phyloP scores from a whole-genome alignment of 2,888 invertebrate genomes.

The Agriopis marginaria region DNA sequence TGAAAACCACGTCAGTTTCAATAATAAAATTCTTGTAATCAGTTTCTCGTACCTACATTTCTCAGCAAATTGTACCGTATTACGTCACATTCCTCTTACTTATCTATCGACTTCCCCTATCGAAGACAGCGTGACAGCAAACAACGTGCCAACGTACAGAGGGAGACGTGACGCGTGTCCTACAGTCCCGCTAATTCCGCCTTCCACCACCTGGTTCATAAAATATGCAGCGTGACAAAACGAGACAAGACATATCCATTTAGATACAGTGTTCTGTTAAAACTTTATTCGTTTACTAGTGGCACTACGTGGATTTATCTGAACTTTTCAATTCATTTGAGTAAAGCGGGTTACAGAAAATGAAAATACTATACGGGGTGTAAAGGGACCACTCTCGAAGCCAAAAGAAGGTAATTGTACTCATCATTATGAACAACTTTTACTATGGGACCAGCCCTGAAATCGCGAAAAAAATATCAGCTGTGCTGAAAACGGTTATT shows the following conservation, averaged over 20 bases:
- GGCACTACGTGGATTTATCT: not conserved
- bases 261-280: slow-evolving; percentile 16
- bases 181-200: not conserved
- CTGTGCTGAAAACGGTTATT: too few relatives aligned
- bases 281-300: slow-evolving; percentile 16
- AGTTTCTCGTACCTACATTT: not conserved
- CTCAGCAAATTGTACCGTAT: not conserved
- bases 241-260: slow-evolving; percentile 34
- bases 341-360: too few relatives aligned
- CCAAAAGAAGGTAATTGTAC: too few relatives aligned
- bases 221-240: slow-evolving; percentile 20
- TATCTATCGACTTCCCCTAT: not conserved
- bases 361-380: too few relatives aligned
- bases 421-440: too few relatives aligned
- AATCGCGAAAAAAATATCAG: too few relatives aligned
- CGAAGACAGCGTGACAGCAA: not conserved
- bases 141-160: not conserved
- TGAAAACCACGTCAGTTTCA: too few relatives aligned
- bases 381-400: too few relatives aligned
- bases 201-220: slow-evolving; percentile 15
- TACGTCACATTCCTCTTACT: not conserved
- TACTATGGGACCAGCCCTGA: too few relatives aligned
- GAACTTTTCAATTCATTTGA: too few relatives aligned
- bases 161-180: not conserved
- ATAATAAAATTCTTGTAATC: too few relatives aligned